These are phyloP conservation scores for Clistopyga incitator DNA, from an alignment of 2,888 invertebrate species.

Conservation along the genomic window DNA sequence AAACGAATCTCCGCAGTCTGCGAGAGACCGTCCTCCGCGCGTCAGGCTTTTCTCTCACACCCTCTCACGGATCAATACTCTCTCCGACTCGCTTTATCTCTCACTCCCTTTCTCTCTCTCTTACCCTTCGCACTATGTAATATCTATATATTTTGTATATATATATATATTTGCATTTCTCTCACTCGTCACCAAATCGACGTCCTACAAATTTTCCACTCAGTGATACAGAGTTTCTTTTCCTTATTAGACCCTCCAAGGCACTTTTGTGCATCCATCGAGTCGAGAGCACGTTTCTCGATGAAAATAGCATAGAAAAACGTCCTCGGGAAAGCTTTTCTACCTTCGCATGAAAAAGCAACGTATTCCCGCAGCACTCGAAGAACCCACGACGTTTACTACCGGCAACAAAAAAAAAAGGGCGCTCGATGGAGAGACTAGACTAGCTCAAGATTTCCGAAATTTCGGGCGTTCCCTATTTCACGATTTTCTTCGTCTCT, in stretches of 20 bases:
- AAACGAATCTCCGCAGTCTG: conserved; percentile 73
- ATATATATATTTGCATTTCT: conserved; percentile 21
- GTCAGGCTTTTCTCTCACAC: conserved; percentile 76
- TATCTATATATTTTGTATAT: not conserved
- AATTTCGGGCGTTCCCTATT: not conserved
- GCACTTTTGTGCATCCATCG: not conserved
- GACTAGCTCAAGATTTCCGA: not conserved
- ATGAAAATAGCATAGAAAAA: conserved; percentile 44
- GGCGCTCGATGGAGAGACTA: not conserved
- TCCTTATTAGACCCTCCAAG: conserved; percentile 12
- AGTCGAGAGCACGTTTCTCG: conserved; percentile 45
- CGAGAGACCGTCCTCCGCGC: conserved; percentile 76
- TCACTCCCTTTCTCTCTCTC: conserved; percentile 37
- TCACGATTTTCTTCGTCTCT: not conserved
- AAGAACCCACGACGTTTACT: not conserved
- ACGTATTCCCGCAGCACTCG: not conserved
- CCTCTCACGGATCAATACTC: conserved; percentile 79
- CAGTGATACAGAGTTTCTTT: conserved; percentile 19
- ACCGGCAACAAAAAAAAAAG: not conserved
- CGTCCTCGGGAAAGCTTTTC: conserved; percentile 20
- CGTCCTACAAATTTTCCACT: conserved; percentile 21
- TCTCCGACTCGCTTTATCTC: conserved; percentile 66
- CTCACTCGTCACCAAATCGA: conserved; percentile 34
- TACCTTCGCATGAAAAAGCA: not conserved
- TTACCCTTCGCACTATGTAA: not conserved